Conservation (phyloP, 2,113 vertebrate species). For the Nycticorax nycticorax region DNA sequence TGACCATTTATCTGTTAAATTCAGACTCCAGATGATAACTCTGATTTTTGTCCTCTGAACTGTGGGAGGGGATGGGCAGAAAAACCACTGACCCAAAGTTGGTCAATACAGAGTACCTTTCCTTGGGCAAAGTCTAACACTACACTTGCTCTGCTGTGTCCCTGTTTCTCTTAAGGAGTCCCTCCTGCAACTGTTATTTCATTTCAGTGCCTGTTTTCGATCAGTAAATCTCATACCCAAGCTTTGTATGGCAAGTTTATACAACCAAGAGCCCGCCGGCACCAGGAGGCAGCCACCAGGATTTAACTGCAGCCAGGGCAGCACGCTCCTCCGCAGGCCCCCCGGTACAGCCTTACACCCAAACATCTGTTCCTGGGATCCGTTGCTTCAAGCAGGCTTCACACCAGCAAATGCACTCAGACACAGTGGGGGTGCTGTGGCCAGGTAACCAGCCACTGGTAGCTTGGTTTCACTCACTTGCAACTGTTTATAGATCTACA, state of each 20-base stretch:
- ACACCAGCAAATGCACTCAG: neutral
- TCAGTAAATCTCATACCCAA: neutral
- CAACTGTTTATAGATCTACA: neutral
- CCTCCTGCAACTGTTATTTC: neutral
- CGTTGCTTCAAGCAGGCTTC: neutral
- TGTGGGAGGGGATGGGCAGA: neutral
- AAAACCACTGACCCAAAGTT: neutral
- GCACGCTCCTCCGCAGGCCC: neutral
- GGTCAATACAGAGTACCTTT: neutral
- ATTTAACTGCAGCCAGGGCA: rapidly evolving
- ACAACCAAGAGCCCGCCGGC: neutral
- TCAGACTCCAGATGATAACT: neutral
- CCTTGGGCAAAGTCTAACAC: neutral
- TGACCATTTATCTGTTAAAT: neutral
- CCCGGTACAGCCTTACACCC: neutral
- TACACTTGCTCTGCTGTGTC: neutral
- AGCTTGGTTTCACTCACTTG: neutral
- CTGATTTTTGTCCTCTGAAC: neutral
- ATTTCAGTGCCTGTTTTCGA: neutral
- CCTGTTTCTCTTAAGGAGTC: neutral
- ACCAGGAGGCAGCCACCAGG: neutral
- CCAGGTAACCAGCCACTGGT: neutral
- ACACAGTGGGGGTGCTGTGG: neutral
- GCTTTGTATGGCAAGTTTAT: neutral
- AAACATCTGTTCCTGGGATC: neutral